These are phyloP conservation scores for Aporophyla nigra DNA, from an alignment of 2,888 invertebrate genomes.

Conservation along the genomic window DNA sequence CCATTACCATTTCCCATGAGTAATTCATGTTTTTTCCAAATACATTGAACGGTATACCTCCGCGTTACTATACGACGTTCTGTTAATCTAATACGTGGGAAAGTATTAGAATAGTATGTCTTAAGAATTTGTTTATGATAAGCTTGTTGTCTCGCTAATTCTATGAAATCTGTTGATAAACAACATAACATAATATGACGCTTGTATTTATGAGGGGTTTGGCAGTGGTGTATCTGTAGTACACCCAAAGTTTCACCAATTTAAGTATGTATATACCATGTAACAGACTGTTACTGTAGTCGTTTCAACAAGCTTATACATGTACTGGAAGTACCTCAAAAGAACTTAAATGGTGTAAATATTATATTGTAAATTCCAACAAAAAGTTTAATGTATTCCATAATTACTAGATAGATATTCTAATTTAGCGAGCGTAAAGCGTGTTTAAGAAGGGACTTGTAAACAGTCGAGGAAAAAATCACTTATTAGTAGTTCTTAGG, in stretches of 20 bases:
- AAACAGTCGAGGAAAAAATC: not conserved
- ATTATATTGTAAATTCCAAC: not conserved
- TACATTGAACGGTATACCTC: constrained; percentile 63
- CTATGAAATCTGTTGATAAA: not conserved
- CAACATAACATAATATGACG: not conserved
- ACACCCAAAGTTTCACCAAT: not conserved
- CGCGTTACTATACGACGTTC: constrained; percentile 38
- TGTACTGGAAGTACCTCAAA: not conserved
- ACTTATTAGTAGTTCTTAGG: not conserved
- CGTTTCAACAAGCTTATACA: not conserved
- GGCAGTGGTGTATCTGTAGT: not conserved
- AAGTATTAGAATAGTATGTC: constrained; percentile 26
- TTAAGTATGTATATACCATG: not conserved
- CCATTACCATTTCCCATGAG: constrained; percentile 80
- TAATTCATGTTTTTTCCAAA: constrained; percentile 80
- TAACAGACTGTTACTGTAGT: not conserved
- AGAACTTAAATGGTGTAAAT: not conserved
- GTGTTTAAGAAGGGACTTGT: too few relatives aligned
- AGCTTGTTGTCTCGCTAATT: not conserved
- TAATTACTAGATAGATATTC: constrained; percentile 2
- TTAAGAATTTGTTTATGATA: constrained; percentile 15
- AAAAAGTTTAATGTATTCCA: constrained; percentile 4
- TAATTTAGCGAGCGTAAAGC: too few relatives aligned
- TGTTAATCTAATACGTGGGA: constrained; percentile 47
- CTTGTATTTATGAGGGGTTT: not conserved